Conservation (phyloP, 2,797 vertebrate genomes). For the Sebastes iracundus region DNA sequence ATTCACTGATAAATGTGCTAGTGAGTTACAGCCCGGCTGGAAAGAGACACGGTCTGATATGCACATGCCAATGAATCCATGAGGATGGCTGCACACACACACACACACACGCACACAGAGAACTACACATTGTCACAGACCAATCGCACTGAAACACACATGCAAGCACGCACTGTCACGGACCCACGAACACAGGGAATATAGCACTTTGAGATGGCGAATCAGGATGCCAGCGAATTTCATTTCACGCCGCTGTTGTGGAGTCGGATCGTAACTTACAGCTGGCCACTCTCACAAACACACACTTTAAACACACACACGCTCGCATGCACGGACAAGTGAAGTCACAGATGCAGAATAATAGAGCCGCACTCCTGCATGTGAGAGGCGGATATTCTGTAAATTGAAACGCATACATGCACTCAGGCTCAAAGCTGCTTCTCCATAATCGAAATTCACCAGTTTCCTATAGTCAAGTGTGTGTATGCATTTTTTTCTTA, state of each 20-base stretch:
- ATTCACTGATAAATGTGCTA: slow-evolving; percentile 63
- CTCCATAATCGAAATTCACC: slow-evolving; percentile 34
- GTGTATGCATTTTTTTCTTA: background rate
- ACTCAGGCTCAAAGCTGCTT: slow-evolving; percentile 29
- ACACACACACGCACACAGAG: background rate
- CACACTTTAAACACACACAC: slow-evolving; percentile 19
- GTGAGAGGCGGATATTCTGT: background rate
- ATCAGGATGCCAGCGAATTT: slow-evolving; percentile 64
- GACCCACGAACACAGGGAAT: slow-evolving; percentile 10
- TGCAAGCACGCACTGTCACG: background rate
- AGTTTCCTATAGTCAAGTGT: slow-evolving; percentile 20
- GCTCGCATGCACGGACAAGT: slow-evolving; percentile 1
- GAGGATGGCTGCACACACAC: slow-evolving; percentile 4
- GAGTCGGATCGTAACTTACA: slow-evolving; percentile 55
- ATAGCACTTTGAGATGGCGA: slow-evolving; percentile 47
- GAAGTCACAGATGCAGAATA: slow-evolving; percentile 28
- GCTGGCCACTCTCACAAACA: slow-evolving; percentile 35
- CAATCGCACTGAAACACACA: background rate
- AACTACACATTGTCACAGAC: slow-evolving; percentile 1
- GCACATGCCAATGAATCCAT: slow-evolving; percentile 45
- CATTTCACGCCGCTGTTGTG: slow-evolving; percentile 45
- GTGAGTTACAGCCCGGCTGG: slow-evolving; percentile 56
- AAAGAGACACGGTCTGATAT: slow-evolving; percentile 45
- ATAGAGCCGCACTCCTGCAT: slow-evolving; percentile 3
- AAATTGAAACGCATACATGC: slow-evolving; percentile 28